phyloP scores from a whole-genome alignment of 2,888 invertebrate genomes.

The Schizotus pectinicornis region DNA sequence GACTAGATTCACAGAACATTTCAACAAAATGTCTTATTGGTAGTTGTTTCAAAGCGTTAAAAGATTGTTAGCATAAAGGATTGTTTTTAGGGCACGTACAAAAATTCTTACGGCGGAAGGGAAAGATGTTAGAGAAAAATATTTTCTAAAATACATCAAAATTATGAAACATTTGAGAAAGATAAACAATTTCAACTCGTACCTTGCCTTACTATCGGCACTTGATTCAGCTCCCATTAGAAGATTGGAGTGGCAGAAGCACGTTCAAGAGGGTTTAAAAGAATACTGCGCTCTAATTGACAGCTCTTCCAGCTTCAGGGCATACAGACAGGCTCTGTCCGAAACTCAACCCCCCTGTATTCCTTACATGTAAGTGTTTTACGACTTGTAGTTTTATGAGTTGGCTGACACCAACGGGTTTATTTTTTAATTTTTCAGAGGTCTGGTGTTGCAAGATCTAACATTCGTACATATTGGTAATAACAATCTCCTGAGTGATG shows the following conservation, averaged over 20 bases:
- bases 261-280: constrained; percentile 88
- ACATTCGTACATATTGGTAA: constrained; percentile 99
- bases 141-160: constrained; percentile 94
- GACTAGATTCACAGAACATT: constrained; percentile 96
- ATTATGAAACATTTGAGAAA: constrained; percentile 98
- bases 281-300: constrained; percentile 97
- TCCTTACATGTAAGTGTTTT: constrained; percentile 93
- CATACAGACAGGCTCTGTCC: constrained; percentile 92
- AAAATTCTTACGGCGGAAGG: constrained; percentile 92
- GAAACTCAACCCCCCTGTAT: constrained; percentile 98
- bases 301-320: constrained; percentile 95
- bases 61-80: neutral
- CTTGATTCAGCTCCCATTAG: constrained; percentile 94
- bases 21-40: constrained; percentile 99
- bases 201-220: constrained; percentile 94
- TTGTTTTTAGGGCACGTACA: constrained; percentile 75
- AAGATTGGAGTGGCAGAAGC: constrained; percentile 92
- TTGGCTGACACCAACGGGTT: constrained; percentile 9
- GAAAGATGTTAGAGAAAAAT: constrained; percentile 89
- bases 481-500: constrained; percentile 85
- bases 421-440: constrained; percentile 65
- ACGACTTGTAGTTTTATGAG: constrained; percentile 5
- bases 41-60: neutral
- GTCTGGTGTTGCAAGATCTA: constrained; percentile 96
- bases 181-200: constrained; percentile 98